phyloP scores from a whole-genome alignment of 2,888 invertebrate species.

The Caradrina kadenii region DNA sequence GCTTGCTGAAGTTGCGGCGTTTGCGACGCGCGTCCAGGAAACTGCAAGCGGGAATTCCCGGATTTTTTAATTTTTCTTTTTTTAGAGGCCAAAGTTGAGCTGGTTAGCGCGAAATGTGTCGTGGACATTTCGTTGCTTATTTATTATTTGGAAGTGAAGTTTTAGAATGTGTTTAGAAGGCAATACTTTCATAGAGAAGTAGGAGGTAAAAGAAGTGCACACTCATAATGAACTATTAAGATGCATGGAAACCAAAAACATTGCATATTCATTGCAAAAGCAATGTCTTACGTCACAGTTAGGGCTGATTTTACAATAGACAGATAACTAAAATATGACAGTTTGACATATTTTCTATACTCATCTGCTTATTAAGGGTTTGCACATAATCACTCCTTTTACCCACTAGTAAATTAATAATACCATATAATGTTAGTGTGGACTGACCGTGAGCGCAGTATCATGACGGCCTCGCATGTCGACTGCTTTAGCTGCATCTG shows the following conservation, averaged over 20 bases:
- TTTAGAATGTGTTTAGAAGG: neutral
- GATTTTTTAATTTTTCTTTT: conserved; percentile 33
- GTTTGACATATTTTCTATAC: too few species aligned
- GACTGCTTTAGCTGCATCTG: conserved; percentile 99
- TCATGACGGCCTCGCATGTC: conserved; percentile 99
- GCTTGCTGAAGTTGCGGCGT: conserved; percentile 99
- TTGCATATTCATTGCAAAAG: too few species aligned
- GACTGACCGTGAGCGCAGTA: conserved; percentile 94
- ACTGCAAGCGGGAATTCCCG: conserved; percentile 81
- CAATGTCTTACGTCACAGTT: too few species aligned
- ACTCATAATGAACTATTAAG: too few species aligned
- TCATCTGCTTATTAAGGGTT: too few species aligned
- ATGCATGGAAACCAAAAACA: too few species aligned
- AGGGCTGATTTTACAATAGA: too few species aligned
- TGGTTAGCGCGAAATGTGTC: conserved; percentile 56
- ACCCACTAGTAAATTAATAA: too few species aligned
- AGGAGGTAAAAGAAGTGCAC: neutral
- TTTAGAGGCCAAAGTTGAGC: conserved; percentile 78
- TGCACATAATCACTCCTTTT: neutral
- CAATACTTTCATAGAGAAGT: neutral
- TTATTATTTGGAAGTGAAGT: conserved; percentile 22
- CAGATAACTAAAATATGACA: too few species aligned
- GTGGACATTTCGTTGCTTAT: conserved; percentile 6
- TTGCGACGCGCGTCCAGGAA: conserved; percentile 96
- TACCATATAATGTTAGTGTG: neutral